Evolutionary conservation across 2,888 invertebrate genomes (phyloP), one percentile per base, ranked within the genome.

Genomic region (Rhimphoctona megacephalus): DNA sequence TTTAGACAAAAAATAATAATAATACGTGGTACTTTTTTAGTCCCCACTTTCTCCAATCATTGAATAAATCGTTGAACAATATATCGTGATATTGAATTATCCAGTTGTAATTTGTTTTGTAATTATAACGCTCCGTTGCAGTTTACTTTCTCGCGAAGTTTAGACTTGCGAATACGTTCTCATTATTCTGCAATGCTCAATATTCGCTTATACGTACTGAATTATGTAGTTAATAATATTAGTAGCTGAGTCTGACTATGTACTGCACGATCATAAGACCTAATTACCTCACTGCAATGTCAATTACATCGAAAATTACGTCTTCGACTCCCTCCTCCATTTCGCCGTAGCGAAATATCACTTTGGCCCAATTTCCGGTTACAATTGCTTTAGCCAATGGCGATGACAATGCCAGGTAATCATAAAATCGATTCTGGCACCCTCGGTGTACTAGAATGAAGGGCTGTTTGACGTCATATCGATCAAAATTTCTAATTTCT

Each of bases 351-450:
- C 64, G 36, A 49, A 76, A 76, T 81, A 70, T 70, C 70, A 64
- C 70, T 76, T 72, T 76, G 76, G 76, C 81, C 70, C 80, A 80
- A 85, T 70, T 85, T 85, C 84, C 80, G 80, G 80, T 76, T 69
- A 80, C 80, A 70, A 70, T 64, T 52, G 30, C 25, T 30, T 14
- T 49, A 49, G 66, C 7, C 25, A 11, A 77, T 64, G 64, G 19
- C 76, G 9, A 36, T 36, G 36, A 73, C n/a, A 30, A 19, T 33
- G 39, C 74, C 52, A 54, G 17, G 25, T 30, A 22, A 9, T 30
- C 9, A 22, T 3, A 25, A 9, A 61, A 61, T 74, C 57, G 74
- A 61, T 22, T 43, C 25, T 14, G n/a, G 43, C 19, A 57, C 54
- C 74, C n/a, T 36, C 11, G 5, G 39, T 39, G 7, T 54, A 8